These are phyloP conservation scores for Distichodus sexfasciatus DNA, from an alignment of 2,797 vertebrate genomes.

Conservation along the genomic window DNA sequence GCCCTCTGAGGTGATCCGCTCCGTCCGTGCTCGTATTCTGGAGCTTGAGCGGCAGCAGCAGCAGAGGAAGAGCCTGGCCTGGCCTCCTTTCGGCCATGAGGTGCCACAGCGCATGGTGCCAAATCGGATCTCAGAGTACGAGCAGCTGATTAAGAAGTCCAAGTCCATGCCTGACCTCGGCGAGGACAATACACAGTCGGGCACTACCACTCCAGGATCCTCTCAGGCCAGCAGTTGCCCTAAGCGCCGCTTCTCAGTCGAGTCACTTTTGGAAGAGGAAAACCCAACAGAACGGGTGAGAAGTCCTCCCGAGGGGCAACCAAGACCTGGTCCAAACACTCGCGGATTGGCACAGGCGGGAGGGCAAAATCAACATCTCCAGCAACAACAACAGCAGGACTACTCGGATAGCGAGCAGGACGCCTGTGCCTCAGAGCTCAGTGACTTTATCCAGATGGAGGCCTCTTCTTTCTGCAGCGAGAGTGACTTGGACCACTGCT, in stretches of 20 bases:
- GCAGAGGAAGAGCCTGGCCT: conserved; percentile 73
- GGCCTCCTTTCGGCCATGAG: conserved; percentile 83
- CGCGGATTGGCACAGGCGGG: conserved; percentile 56
- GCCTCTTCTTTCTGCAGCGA: conserved; percentile 98
- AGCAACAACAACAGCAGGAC: conserved; percentile 66
- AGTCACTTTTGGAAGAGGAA: conserved; percentile 92
- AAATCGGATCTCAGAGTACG: conserved; percentile 91
- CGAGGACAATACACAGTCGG: conserved; percentile 81
- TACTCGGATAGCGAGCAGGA: conserved; percentile 95
- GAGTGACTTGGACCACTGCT: conserved; percentile 96
- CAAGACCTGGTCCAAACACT: conserved; percentile 76
- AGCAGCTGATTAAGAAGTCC: conserved; percentile 93
- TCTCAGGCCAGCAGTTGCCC: conserved; percentile 83
- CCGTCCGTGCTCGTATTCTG: conserved; percentile 90
- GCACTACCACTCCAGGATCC: conserved; percentile 79
- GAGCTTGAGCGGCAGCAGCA: conserved; percentile 88
- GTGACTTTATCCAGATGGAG: conserved; percentile 93
- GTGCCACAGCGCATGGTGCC: conserved; percentile 92
- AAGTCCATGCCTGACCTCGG: conserved; percentile 97
- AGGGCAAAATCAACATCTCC: conserved; percentile 47
- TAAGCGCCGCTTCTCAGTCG: conserved; percentile 90
- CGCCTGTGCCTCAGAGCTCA: conserved; percentile 89
- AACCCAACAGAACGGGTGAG: conserved; percentile 56
- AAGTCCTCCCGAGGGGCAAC: conserved; percentile 80
- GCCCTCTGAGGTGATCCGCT: conserved; percentile 91